Evolutionary conservation across 2,797 vertebrate species (phyloP), one percentile per base, ranked within the genome.

Genomic region (Notoglanidium macrostoma): DNA sequence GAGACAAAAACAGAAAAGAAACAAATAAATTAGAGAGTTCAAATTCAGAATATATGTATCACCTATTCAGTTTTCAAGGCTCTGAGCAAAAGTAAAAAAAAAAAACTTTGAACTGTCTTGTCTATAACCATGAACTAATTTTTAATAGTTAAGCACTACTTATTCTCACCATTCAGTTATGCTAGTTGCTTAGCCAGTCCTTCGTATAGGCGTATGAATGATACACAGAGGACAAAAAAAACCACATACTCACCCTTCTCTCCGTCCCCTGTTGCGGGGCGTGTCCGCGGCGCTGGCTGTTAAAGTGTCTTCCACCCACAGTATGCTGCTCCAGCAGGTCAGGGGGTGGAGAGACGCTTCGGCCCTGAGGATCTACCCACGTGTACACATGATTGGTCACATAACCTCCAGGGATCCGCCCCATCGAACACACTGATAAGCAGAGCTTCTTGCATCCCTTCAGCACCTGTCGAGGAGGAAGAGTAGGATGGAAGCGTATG

Each of bases 341-440:
- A 0, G 91, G 89, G 0, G 98, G 97, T 0, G 98, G 97, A 29
- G 98, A 98, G 84, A 96, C 94, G 2, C 97, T 97, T 10, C 95
- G 95, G 55, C 95, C 95, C 85, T 94, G 93, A n/a, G 95, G 95
- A 89, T 99, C 97, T 92, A 98, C 97, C 98, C 98, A 99, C 21
- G 96, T 98, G 93, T 99, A 99, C 86, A 98, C 95, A 77, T 97
- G 96, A 93, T 98, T 98, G 93, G 97, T 98, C 88, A 98, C 93
- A 0, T 98, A 99, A 23, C 97, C 98, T 0, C 98, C 97, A 0
- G 98, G 98, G 92, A 99, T 97, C 67, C 98, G 96, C 0, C 98
- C 98, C 1, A 97, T 95, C 0, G 97, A 98, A 87, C 96, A 97
- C 61, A 99, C 97, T 0, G 95, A 96, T 89, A 99, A 94, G 89